Conservation (phyloP, 2,113 vertebrate genomes). For the Dissostichus mawsoni region DNA sequence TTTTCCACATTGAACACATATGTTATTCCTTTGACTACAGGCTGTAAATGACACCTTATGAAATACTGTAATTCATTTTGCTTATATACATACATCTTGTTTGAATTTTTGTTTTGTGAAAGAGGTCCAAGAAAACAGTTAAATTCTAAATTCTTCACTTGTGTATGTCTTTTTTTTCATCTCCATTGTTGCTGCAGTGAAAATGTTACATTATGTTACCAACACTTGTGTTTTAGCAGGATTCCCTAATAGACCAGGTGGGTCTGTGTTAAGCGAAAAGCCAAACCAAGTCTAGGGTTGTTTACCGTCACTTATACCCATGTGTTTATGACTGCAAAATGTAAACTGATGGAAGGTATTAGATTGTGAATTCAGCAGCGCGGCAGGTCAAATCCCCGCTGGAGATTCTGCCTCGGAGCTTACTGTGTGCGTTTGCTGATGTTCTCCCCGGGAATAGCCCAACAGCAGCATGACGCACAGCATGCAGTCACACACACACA, state of each 20-base stretch:
- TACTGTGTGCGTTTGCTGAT: slow-evolving; percentile 34
- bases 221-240: background rate
- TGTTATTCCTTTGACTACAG: background rate
- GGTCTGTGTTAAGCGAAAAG: background rate
- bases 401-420: slow-evolving; percentile 3
- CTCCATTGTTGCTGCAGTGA: background rate
- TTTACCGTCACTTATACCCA: background rate
- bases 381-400: slow-evolving; percentile 15
- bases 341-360: slow-evolving; percentile 13
- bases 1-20: background rate
- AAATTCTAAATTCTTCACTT: background rate
- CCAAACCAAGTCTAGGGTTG: background rate
- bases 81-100: background rate
- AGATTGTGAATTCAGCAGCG: background rate
- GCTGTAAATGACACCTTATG: background rate
- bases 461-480: slow-evolving; percentile 48
- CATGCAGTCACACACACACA: slow-evolving; percentile 23
- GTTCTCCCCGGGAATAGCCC: slow-evolving; percentile 31
- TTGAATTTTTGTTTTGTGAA: too few species aligned
- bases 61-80: background rate
- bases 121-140: background rate
- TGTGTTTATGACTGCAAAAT: background rate
- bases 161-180: background rate
- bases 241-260: background rate
- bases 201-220: background rate